Conservation (phyloP, 2,113 vertebrate genomes). For the Ariopsis seemanni region DNA sequence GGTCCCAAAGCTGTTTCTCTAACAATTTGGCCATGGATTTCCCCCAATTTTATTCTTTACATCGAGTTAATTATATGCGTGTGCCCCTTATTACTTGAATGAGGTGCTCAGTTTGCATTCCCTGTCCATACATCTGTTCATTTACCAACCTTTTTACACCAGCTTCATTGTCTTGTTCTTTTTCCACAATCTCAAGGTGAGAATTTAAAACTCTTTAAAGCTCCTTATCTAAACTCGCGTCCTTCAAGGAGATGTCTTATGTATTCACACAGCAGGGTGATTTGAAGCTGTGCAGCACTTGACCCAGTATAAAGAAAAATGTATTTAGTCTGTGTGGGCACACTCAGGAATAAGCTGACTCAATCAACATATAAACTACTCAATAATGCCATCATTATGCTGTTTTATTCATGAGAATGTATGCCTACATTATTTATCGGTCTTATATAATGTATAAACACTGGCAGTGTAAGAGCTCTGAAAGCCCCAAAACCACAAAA, state of each 20-base stretch:
- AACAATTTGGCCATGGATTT: too few relatives aligned
- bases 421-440: conserved; percentile 17
- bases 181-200: background rate
- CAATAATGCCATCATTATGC: conserved; percentile 6
- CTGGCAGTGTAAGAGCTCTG: background rate
- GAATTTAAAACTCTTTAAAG: conserved; percentile 23
- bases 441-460: conserved; percentile 6
- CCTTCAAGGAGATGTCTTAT: conserved; percentile 11
- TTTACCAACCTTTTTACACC: background rate
- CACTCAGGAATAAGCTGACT: background rate
- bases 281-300: background rate
- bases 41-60: background rate
- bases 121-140: background rate
- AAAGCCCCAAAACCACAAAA: background rate
- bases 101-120: background rate
- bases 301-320: conserved; percentile 12
- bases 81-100: background rate
- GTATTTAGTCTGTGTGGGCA: conserved; percentile 16
- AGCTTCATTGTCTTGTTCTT: background rate
- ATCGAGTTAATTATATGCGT: background rate
- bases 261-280: background rate
- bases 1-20: too few relatives aligned
- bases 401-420: conserved; percentile 22
- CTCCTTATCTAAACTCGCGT: background rate
- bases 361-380: conserved; percentile 24